Evolutionary conservation across 2,113 vertebrate genomes (phyloP), one percentile per base, ranked within the genome.

Genomic region (Chauna torquata): DNA sequence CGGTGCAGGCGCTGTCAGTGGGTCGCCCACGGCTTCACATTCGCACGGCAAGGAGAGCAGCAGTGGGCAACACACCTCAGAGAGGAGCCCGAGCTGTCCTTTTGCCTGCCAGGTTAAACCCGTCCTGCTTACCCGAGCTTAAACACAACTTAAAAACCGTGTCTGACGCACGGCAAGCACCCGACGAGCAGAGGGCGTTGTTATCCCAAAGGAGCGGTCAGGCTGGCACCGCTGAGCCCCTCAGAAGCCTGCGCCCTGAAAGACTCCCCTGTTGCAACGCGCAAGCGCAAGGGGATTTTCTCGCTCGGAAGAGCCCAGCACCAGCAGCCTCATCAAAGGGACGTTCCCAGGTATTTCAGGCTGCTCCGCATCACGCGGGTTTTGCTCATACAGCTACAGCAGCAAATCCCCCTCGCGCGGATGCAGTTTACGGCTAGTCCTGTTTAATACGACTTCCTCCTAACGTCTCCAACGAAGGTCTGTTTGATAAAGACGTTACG

Each of bases 271-370:
- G 72, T 49, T 11, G 44, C 54, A 8, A 49, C 83, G 49, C 62
- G 25, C 7, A 58, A 30, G 54, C 69, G 34, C n/a, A 12, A 45
- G 25, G 4, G 0, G 0, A 4, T 34, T 11, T 50, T n/a, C 23
- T 40, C 0, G 0, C 61, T 49, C 30, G 2, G 36, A 40, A 59
- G 30, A 72, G 13, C 42, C 42, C 47, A 25, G 25, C 1, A 30
- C 50, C 85, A 58, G 16, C 36, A 18, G 30, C 66, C 85, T 34
- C 78, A 57, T 5, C 50, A 7, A 7, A 30, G 32, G 28, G 74
- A 82, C 3, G 6, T 3, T 61, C 40, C 58, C 44, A 40, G 25
- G 1, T 1, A 25, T 3, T 62, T 49, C 72, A 66, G 42, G 42
- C 34, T 42, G 40, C 7, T 50, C 80, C 64, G 10, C 27, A 23